Conservation (phyloP, 1,140 invertebrate genomes). For the Atta texana region DNA sequence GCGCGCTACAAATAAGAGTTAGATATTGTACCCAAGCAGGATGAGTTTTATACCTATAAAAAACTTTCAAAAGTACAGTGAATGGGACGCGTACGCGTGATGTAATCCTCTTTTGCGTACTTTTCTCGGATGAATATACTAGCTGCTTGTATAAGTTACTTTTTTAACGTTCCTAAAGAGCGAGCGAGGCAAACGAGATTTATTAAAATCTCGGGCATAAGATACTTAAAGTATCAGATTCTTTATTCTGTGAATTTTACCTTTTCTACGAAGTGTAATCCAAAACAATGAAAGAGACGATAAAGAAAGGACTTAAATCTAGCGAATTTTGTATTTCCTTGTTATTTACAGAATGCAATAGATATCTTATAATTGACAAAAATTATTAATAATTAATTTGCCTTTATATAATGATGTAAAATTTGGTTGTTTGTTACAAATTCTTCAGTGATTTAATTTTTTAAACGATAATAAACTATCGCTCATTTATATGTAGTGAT, state of each 20-base stretch:
- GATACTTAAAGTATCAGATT: slow-evolving; percentile 64
- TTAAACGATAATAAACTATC: not conserved
- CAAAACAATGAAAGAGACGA: slow-evolving; percentile 26
- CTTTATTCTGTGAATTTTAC: slow-evolving; percentile 52
- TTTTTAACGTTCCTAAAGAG: slow-evolving; percentile 58
- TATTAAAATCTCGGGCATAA: slow-evolving; percentile 58
- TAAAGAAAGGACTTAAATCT: not conserved
- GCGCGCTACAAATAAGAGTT: slow-evolving; percentile 22
- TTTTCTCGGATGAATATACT: slow-evolving; percentile 61
- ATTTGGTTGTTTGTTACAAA: not conserved
- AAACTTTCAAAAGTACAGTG: slow-evolving; percentile 59
- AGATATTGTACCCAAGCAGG: slow-evolving; percentile 34
- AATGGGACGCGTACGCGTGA: slow-evolving; percentile 51
- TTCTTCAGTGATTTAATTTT: not conserved
- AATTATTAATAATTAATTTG: not conserved
- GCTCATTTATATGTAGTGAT: not conserved
- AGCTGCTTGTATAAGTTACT: slow-evolving; percentile 60
- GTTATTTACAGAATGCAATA: not conserved
- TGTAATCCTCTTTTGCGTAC: slow-evolving; percentile 61
- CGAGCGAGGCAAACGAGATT: slow-evolving; percentile 60
- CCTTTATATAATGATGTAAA: not conserved
- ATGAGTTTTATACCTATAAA: slow-evolving; percentile 46
- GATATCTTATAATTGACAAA: not conserved
- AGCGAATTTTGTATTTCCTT: not conserved
- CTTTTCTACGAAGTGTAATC: slow-evolving; percentile 35